Conservation (phyloP, 2,113 vertebrate genomes). For the Illadopsis cleaveri region DNA sequence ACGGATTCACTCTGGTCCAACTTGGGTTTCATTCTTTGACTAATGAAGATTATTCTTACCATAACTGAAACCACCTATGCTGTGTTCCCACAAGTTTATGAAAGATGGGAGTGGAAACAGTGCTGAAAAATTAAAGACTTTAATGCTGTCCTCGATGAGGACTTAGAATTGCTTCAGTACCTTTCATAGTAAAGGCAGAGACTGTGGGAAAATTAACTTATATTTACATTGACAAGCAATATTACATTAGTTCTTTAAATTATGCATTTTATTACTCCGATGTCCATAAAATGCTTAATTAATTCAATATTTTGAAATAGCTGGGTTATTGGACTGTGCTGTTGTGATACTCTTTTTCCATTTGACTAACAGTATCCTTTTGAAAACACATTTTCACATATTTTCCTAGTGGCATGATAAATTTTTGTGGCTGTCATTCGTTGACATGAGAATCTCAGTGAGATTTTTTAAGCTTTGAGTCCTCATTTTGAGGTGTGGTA, state of each 20-base stretch:
- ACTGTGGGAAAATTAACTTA: neutral
- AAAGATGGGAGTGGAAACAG: neutral
- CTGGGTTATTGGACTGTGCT: neutral
- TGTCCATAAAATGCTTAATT: neutral
- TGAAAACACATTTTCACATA: conserved; percentile 35
- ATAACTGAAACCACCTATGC: neutral
- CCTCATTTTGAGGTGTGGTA: neutral
- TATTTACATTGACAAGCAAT: neutral
- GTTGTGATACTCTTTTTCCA: neutral
- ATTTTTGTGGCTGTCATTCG: conserved; percentile 24
- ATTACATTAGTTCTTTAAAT: neutral
- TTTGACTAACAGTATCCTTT: conserved; percentile 3
- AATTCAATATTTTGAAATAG: neutral
- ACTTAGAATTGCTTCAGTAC: neutral
- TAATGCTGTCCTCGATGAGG: neutral
- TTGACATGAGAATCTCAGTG: neutral
- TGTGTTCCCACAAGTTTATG: neutral
- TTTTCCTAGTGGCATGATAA: conserved; percentile 37
- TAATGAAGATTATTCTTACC: neutral
- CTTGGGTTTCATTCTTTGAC: neutral
- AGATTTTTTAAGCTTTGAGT: neutral
- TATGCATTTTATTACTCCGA: neutral
- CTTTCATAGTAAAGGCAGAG: neutral
- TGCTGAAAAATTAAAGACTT: neutral
- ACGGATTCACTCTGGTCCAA: neutral